These are phyloP conservation scores for Pseudorasbora parva DNA, from an alignment of 2,113 vertebrate genomes.

Conservation along the genomic window DNA sequence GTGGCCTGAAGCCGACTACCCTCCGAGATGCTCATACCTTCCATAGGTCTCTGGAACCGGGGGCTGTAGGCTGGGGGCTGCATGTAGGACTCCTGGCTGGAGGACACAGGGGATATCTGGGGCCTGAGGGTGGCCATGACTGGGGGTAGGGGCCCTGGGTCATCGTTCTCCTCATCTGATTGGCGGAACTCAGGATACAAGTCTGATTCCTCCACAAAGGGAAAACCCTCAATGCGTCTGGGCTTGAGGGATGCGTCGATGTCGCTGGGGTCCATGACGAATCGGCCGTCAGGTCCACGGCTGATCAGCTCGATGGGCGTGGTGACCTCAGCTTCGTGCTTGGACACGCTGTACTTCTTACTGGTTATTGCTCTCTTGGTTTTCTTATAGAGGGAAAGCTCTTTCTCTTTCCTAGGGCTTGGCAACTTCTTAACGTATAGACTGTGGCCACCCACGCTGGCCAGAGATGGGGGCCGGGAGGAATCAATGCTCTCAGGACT, in stretches of 20 bases:
- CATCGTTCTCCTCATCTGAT: conserved; percentile 97
- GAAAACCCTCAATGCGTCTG: conserved; percentile 95
- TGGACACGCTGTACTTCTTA: conserved; percentile 98
- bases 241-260: conserved; percentile 81
- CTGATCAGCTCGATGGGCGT: conserved; percentile 97
- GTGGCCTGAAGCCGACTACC: conserved; percentile 89
- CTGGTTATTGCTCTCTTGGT: conserved; percentile 97
- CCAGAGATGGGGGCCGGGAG: conserved; percentile 89
- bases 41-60: conserved; percentile 89
- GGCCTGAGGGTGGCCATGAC: conserved; percentile 92
- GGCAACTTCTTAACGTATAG: conserved; percentile 90
- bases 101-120: conserved; percentile 94
- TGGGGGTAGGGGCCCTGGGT: conserved; percentile 85
- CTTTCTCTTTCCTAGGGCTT: conserved; percentile 90
- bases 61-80: conserved; percentile 98
- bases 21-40: conserved; percentile 87
- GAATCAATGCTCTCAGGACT: conserved; percentile 96
- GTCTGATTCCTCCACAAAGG: conserved; percentile 97
- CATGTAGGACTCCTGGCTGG: conserved; percentile 96
- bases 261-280: conserved; percentile 87
- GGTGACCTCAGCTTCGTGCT: conserved; percentile 92
- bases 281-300: conserved; percentile 94
- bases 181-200: conserved; percentile 99
- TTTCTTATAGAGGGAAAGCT: conserved; percentile 97
- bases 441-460: conserved; percentile 87